Conservation (phyloP, 2,113 vertebrate species). For the Chaenogobius annularis region DNA sequence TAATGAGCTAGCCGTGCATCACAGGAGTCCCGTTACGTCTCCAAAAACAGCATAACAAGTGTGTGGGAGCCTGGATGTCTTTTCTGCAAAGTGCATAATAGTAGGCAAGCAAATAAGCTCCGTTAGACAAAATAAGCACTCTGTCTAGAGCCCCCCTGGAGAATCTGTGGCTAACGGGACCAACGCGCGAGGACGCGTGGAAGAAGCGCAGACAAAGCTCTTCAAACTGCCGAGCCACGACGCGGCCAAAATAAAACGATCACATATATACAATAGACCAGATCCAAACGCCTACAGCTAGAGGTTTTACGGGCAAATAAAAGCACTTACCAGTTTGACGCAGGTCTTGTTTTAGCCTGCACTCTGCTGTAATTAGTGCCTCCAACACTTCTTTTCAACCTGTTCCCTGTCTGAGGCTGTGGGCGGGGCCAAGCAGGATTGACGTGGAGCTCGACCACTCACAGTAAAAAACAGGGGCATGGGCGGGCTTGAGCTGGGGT, state of each 20-base stretch:
- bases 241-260: slow-evolving; percentile 10
- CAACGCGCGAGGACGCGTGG: slow-evolving; percentile 48
- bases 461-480: background rate
- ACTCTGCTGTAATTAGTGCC: slow-evolving; percentile 40
- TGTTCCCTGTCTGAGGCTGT: slow-evolving; percentile 32
- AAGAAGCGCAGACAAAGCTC: slow-evolving; percentile 30
- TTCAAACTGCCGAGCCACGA: slow-evolving; percentile 12
- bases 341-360: slow-evolving; percentile 48
- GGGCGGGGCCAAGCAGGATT: slow-evolving; percentile 12
- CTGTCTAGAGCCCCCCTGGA: background rate
- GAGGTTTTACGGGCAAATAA: background rate
- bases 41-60: background rate
- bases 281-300: background rate
- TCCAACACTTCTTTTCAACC: slow-evolving; percentile 37
- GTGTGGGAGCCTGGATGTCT: background rate
- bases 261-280: background rate
- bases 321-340: slow-evolving; percentile 68
- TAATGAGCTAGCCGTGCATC: slow-evolving; percentile 58
- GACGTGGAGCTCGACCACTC: slow-evolving; percentile 45
- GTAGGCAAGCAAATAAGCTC: background rate
- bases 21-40: background rate
- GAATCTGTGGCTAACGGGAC: slow-evolving; percentile 32
- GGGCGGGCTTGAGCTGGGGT: background rate
- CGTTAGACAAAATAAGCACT: background rate
- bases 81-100: background rate